Percentiles rank a stretch among this genome's conserved stretches.
Conservation (phyloP, 2,888 invertebrate genomes). For the Biston betularia region DNA sequence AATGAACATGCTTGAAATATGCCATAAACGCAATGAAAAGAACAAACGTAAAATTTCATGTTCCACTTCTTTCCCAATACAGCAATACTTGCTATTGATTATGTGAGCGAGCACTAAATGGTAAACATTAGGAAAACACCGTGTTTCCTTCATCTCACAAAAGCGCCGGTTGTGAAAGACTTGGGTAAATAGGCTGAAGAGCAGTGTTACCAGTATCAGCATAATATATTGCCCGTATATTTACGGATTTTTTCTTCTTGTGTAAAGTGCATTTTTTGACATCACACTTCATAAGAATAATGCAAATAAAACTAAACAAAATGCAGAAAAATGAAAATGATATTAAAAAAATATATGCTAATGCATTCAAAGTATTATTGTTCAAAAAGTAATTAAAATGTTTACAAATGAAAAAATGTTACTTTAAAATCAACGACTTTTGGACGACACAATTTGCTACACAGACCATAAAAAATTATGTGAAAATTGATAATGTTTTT, state of each 20-base stretch:
- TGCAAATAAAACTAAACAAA: no score
- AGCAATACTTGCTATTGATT: slow-evolving; percentile 25
- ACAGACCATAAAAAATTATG: no score
- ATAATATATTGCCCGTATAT: slow-evolving; percentile 4
- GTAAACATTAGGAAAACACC: slow-evolving; percentile 36
- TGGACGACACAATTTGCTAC: no score
- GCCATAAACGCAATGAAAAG: slow-evolving; percentile 11
- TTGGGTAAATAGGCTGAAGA: slow-evolving; percentile 42
- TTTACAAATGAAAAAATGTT: no score
- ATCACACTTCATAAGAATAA: no score
- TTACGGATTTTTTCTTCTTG: neutral
- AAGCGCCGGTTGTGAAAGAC: slow-evolving; percentile 39
- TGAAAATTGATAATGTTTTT: no score
- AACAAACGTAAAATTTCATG: slow-evolving; percentile 35
- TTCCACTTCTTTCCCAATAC: slow-evolving; percentile 25
- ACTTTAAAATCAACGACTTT: no score
- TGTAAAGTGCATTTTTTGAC: no score
- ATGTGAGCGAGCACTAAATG: slow-evolving; percentile 31
- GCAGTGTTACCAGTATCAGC: slow-evolving; percentile 12
- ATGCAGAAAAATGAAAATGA: no score
- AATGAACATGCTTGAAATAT: neutral
- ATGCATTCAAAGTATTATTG: no score
- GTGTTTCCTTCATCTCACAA: slow-evolving; percentile 22
- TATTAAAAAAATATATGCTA: no score
- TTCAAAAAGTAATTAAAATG: no score